Conservation (phyloP, 2,113 vertebrate species). For the Amblyornis subalaris region DNA sequence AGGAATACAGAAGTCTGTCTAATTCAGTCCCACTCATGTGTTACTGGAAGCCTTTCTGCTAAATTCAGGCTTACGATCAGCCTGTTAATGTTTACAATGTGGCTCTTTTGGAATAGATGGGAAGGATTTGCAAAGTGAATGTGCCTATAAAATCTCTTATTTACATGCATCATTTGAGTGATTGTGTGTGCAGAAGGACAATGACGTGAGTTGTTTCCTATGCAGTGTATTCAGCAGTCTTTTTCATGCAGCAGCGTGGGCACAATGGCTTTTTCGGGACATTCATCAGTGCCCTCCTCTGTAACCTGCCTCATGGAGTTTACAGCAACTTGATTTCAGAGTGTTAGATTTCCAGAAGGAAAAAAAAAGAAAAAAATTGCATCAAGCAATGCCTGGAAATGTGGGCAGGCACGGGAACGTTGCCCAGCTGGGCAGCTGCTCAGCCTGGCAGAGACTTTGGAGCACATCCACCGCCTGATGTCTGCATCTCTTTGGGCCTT, state of each 20-base stretch:
- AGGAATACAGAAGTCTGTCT: not conserved
- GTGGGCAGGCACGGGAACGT: not conserved
- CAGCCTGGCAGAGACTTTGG: not conserved
- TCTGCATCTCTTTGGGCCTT: not conserved
- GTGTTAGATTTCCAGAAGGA: not conserved
- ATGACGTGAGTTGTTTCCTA: conserved; percentile 51
- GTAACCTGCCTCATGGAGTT: conserved; percentile 14
- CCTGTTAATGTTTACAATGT: conserved; percentile 51
- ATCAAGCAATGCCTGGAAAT: not conserved
- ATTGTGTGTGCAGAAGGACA: conserved; percentile 58
- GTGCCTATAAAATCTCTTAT: conserved; percentile 64
- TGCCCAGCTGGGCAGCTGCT: not conserved
- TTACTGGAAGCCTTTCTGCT: conserved; percentile 54
- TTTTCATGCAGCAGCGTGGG: conserved; percentile 52
- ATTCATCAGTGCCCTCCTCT: conserved; percentile 47
- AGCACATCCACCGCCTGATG: not conserved
- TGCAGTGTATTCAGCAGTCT: conserved; percentile 55
- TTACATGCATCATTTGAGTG: conserved; percentile 66
- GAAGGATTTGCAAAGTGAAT: conserved; percentile 63
- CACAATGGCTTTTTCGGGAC: conserved; percentile 45
- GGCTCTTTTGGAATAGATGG: conserved; percentile 55
- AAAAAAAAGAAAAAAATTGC: not conserved
- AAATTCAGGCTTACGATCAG: conserved; percentile 44
- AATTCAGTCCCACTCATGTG: conserved; percentile 27
- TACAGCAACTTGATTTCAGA: not conserved